These are phyloP conservation scores for Sceliomorpha sp. DNA, from an alignment of 2,888 invertebrate species.

Conservation along the genomic window DNA sequence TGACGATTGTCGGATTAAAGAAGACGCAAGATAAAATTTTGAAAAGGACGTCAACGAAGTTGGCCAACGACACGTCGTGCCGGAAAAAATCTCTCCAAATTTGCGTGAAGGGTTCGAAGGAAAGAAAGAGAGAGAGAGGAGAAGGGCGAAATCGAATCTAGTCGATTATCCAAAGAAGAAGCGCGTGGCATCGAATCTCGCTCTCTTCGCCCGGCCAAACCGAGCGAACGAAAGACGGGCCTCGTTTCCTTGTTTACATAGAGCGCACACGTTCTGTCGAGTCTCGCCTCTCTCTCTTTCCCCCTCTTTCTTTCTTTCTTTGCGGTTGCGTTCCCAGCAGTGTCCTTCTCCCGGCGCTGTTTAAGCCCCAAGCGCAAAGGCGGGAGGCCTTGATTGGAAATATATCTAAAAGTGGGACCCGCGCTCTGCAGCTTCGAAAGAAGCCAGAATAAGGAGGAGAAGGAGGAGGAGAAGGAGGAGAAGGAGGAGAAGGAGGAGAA, in stretches of 20 bases:
- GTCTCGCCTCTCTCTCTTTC: slow-evolving; percentile 13
- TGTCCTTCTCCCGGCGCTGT: slow-evolving; percentile 12
- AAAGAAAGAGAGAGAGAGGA: slow-evolving; percentile 21
- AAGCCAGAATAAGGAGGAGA: too few relatives aligned
- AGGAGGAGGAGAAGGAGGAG: too few relatives aligned
- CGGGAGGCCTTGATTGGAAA: slow-evolving; percentile 63
- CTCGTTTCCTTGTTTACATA: slow-evolving; percentile 59
- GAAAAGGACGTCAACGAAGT: too few relatives aligned
- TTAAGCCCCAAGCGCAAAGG: slow-evolving; percentile 45
- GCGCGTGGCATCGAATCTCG: slow-evolving; percentile 36
- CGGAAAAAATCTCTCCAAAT: slow-evolving; percentile 28
- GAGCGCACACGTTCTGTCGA: slow-evolving; percentile 30
- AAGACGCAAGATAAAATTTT: too few relatives aligned
- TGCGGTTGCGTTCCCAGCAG: neutral
- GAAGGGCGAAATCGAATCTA: slow-evolving; percentile 20
- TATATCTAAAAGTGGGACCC: slow-evolving; percentile 68
- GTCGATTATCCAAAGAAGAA: slow-evolving; percentile 45
- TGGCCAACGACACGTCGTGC: too few relatives aligned
- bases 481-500: slow-evolving; percentile 46
- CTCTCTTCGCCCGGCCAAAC: slow-evolving; percentile 25
- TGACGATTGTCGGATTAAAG: too few relatives aligned
- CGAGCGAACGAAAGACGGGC: slow-evolving; percentile 39
- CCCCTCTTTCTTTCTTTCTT: too few relatives aligned
- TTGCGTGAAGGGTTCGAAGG: slow-evolving; percentile 26
- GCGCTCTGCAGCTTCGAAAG: slow-evolving; percentile 47